phyloP scores from a whole-genome alignment of 2,797 vertebrate species.

The Lutjanus argentimaculatus region DNA sequence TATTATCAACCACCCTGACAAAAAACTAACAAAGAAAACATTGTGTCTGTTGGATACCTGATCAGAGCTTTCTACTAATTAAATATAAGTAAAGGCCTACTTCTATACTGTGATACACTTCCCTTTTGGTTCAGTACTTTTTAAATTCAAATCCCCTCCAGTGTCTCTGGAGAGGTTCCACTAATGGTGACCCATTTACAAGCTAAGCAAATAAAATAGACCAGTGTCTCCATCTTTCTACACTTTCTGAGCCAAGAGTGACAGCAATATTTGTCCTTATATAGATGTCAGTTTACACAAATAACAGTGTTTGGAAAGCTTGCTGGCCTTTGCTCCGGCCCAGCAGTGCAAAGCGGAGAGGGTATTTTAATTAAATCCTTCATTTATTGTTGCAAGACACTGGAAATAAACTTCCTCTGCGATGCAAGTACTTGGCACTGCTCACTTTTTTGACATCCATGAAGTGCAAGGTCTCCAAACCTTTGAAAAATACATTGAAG shows the following conservation, averaged over 20 bases:
- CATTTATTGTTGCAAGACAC: conserved; percentile 74
- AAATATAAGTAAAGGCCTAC: conserved; percentile 28
- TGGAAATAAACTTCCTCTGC: conserved; percentile 76
- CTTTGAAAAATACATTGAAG: not conserved
- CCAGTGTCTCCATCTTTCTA: conserved; percentile 45
- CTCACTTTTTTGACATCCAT: conserved; percentile 44
- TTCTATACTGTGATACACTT: conserved; percentile 43
- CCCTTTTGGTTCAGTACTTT: conserved; percentile 27
- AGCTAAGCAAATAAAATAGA: conserved; percentile 52
- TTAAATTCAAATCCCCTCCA: conserved; percentile 16
- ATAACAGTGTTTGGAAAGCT: conserved; percentile 70
- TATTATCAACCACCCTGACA: conserved; percentile 23
- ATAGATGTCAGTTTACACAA: conserved; percentile 74
- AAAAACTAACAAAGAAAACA: conserved; percentile 48
- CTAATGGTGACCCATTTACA: conserved; percentile 55
- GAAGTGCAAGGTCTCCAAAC: conserved; percentile 9
- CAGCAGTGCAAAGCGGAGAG: conserved; percentile 13
- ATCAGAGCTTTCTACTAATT: conserved; percentile 37
- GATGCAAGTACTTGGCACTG: conserved; percentile 43
- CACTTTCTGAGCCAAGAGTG: conserved; percentile 48
- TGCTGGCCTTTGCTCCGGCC: conserved; percentile 53
- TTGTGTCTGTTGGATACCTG: conserved; percentile 31
- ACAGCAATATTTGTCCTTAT: conserved; percentile 49
- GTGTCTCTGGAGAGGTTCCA: conserved; percentile 35
- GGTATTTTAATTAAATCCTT: conserved; percentile 78